Evolutionary conservation across 2,797 vertebrate genomes (phyloP), one percentile per base, ranked within the genome.

Genomic region (Lagodon rhomboides): DNA sequence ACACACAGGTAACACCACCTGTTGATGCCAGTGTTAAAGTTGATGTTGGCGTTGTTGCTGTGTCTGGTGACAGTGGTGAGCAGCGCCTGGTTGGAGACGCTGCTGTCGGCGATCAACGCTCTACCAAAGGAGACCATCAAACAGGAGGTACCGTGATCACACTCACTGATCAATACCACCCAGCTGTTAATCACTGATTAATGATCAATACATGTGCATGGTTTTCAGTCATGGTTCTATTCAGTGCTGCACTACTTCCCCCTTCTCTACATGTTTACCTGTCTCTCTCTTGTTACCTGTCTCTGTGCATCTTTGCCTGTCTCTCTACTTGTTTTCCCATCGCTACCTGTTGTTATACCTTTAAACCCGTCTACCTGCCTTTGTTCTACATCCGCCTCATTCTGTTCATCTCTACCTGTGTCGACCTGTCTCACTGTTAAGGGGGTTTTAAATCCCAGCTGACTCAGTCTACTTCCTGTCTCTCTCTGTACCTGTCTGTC

Each of bases 1-100:
- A n/a, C n/a, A n/a, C n/a, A n/a, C n/a, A n/a, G n/a, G n/a, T n/a
- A n/a, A n/a, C n/a, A n/a, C n/a, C n/a, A n/a, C n/a, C n/a, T n/a
- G 27, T 30, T 30, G 30, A 30, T 30, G 30, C 5, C 4, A 5
- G 30, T 25, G 15, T 15, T 25, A 7, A 3, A 0, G 0, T 17
- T 20, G 62, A 16, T 8, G 15, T 51, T 17, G 22, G 15, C 9
- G 1, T 10, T 16, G 4, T 65, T 22, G 6, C 13, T 5, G 5
- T 73, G 68, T 74, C 54, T 67, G 53, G 56, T 71, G 51, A 73
- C 92, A 99, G 98, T 96, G 88, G 97, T 98, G 86, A 97, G 97
- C 93, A 97, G 94, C 12, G 97, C 97, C 38, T 99, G 98, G 98
- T 90, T 99, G 80, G 97, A 98, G 90, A 98, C 98, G 13, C 95